Percentiles rank a stretch among this genome's conserved stretches.
Conservation (phyloP, 1,140 invertebrate genomes). For the Eurosta solidaginis region DNA sequence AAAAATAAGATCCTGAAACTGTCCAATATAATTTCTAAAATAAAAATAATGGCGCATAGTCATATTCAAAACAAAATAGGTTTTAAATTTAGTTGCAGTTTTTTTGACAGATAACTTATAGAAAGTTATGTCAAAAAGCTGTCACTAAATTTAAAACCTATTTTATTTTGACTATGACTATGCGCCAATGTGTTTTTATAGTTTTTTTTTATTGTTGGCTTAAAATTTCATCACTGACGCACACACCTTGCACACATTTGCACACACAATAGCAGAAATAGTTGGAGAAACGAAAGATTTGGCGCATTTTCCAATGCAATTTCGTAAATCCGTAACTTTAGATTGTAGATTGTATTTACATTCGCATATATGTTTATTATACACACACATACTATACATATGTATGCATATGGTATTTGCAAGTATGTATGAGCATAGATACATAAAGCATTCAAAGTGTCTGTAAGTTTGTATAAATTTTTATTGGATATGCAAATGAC, state of each 20-base stretch:
- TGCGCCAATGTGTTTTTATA: conserved; percentile 16
- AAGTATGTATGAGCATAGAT: neutral
- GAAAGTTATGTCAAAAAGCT: too few relatives aligned
- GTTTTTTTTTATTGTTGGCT: conserved; percentile 20
- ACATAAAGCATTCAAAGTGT: neutral
- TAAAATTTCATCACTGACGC: neutral
- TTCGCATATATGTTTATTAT: too few relatives aligned
- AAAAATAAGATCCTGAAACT: neutral
- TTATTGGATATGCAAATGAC: neutral
- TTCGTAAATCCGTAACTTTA: conserved; percentile 20
- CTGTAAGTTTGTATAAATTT: neutral
- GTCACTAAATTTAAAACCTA: too few relatives aligned
- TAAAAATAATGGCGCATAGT: too few relatives aligned
- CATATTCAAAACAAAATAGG: too few relatives aligned
- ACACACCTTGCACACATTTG: neutral
- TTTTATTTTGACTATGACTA: too few relatives aligned
- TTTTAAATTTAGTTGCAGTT: too few relatives aligned
- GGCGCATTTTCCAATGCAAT: conserved; percentile 6
- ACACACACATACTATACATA: neutral
- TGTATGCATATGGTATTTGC: neutral
- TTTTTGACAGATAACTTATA: too few relatives aligned
- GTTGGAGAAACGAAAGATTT: neutral
- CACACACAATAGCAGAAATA: neutral
- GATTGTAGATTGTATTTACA: too few relatives aligned
- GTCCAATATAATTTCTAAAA: conserved; percentile 3